phyloP scores from a whole-genome alignment of 2,113 vertebrate species.

The Paedocypris sp. region DNA sequence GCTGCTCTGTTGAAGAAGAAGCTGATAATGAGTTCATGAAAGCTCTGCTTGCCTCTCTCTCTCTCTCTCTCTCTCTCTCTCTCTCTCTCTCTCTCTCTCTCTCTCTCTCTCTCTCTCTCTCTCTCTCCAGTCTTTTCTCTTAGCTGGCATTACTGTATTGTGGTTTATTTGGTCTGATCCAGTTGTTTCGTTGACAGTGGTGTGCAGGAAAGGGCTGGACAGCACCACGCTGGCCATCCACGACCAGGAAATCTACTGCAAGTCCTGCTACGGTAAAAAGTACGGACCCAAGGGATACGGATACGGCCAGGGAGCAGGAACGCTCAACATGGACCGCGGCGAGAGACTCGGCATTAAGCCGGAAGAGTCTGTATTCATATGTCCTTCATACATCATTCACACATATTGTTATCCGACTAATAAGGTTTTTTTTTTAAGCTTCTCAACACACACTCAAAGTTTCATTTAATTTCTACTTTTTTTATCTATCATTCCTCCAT shows the following conservation, averaged over 20 bases:
- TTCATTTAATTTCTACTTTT: too few relatives aligned
- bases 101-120: background rate
- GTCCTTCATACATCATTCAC: background rate
- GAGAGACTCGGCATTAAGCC: conserved; percentile 76
- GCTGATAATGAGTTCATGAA: conserved; percentile 16
- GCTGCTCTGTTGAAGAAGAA: conserved; percentile 20
- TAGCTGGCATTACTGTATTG: background rate
- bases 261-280: conserved; percentile 85
- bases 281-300: conserved; percentile 92
- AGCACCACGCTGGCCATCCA: conserved; percentile 86
- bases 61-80: background rate
- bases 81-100: background rate
- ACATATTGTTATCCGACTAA: too few relatives aligned
- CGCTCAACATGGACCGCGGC: conserved; percentile 81
- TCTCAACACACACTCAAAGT: background rate
- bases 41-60: background rate
- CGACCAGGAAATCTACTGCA: conserved; percentile 85
- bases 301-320: conserved; percentile 81
- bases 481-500: too few relatives aligned
- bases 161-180: background rate
- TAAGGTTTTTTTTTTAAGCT: too few relatives aligned
- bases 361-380: conserved; percentile 64
- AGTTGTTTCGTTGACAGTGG: conserved; percentile 56
- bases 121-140: background rate
- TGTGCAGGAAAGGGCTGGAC: conserved; percentile 85